Evolutionary conservation across 2,888 invertebrate genomes (phyloP).

Genomic region (Pachycephus smyrnensis): DNA sequence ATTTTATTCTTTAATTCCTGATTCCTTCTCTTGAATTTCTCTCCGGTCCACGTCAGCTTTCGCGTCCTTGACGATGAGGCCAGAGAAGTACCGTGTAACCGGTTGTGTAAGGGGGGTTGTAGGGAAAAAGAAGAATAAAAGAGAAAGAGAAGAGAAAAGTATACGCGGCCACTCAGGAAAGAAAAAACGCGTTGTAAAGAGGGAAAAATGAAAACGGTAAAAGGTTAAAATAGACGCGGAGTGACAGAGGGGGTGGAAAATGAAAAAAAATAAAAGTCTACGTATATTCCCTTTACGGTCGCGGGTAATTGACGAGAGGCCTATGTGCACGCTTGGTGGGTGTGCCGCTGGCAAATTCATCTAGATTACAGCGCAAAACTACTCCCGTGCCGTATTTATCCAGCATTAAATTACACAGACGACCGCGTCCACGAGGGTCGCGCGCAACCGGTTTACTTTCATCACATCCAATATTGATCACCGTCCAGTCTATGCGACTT

Average conservation of each 20-base stretch:
- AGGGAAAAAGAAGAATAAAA: neutral
- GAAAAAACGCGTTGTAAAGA: slow-evolving; percentile 3
- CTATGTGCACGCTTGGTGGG: slow-evolving; percentile 31
- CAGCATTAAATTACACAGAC: slow-evolving; percentile 63
- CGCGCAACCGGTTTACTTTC: slow-evolving; percentile 58
- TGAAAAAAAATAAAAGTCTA: neutral
- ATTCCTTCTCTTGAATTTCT: neutral
- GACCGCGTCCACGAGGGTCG: slow-evolving; percentile 46
- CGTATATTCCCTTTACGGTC: slow-evolving; percentile 24
- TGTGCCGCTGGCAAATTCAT: slow-evolving; percentile 56
- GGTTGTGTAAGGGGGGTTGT: neutral
- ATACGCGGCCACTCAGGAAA: neutral
- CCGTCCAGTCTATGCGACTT: slow-evolving; percentile 44
- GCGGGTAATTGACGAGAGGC: slow-evolving; percentile 36
- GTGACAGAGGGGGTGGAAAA: neutral
- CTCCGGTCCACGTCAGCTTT: neutral
- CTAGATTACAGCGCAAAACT: slow-evolving; percentile 56
- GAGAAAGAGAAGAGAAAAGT: neutral
- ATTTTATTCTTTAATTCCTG: neutral
- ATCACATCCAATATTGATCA: slow-evolving; percentile 63
- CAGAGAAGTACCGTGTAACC: neutral
- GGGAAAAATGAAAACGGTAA: neutral
- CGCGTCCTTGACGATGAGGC: no score
- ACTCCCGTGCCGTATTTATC: slow-evolving; percentile 57
- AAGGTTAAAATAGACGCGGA: neutral